Base-by-base conservation (phyloP, 2,797 vertebrate species). In the Cuculus canorus region DNA sequence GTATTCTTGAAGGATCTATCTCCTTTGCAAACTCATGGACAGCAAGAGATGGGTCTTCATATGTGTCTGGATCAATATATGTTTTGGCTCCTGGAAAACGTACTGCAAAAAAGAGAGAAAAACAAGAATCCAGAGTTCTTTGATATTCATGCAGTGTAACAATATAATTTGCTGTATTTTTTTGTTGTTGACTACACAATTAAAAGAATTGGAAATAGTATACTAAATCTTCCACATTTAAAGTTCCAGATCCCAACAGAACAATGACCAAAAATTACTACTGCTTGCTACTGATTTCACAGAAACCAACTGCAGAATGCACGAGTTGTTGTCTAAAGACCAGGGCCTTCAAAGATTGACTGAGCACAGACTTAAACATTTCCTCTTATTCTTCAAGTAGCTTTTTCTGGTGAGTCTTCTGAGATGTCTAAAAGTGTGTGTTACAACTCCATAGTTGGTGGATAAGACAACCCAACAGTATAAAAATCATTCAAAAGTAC, bases 11-110 rank as follows among this genome's bases (percentile, higher is more conserved):
- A 41, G 99, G 99, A 93, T 99, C 99, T 88, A 99, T 99, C 97
- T 99, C 99, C 97, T 99, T 99, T 86, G 99, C 98, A 95, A 99
- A 99, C 93, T 99, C 99, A 95, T 99, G 99, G 92, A 99, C 98
- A 77, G 99, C 99, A 94, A 99, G 98, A 37, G 99, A 98, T 59
- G 99, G 99, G 82, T 99, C 99, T 98, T 99, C 99, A 64, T 99
- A 99, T 0, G 99, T 99, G 92, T 99, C 99, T 39, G 99, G 99
- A 97, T 99, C 99, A 92, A 99, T 98, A 25, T 99, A 99, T 4
- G 99, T 99, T 98, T 99, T 99, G 94, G 99, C 98, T 85, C 99
- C 99, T 6, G 99, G 99, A 93, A 99, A 99, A 17, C 96, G 98
- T 50, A 99, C 99, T 99, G 97, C 17, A 98, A 96, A 80, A 92